These are phyloP conservation scores for Drosophila aff. DNA, from an alignment of 1,140 invertebrate species.

Conservation along the genomic window DNA sequence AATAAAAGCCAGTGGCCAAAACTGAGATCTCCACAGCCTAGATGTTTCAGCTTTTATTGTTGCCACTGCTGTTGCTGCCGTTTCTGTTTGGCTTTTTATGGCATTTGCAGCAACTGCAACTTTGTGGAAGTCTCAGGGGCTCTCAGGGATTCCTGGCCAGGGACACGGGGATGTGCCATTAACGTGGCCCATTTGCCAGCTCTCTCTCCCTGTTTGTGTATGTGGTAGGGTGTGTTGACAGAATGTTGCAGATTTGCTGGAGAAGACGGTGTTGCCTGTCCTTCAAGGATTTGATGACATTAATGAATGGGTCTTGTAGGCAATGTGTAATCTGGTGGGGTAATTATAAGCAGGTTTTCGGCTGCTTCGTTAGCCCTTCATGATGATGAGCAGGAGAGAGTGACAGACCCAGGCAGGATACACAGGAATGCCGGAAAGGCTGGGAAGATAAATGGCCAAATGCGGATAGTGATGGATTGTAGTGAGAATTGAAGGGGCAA, in stretches of 20 bases:
- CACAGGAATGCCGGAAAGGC: neutral
- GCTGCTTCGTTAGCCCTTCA: constrained; percentile 23
- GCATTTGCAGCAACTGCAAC: constrained; percentile 72
- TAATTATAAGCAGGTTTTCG: constrained; percentile 70
- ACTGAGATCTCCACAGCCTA: constrained; percentile 35
- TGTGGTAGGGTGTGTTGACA: constrained; percentile 64
- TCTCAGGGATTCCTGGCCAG: neutral
- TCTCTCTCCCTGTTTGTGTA: neutral
- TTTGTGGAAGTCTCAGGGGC: constrained; percentile 38
- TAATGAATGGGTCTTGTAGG: constrained; percentile 75
- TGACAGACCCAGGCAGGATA: neutral
- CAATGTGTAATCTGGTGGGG: constrained; percentile 70
- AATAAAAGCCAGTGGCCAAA: constrained; percentile 13
- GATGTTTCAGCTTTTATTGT: constrained; percentile 47
- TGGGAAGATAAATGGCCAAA: constrained; percentile 32
- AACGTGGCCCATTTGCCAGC: constrained; percentile 59
- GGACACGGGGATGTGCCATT: constrained; percentile 37
- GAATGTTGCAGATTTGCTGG: constrained; percentile 67
- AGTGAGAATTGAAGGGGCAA: neutral
- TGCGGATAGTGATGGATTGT: constrained; percentile 27
- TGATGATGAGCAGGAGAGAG: constrained; percentile 5
- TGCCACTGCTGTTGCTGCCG: constrained; percentile 32
- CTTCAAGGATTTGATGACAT: constrained; percentile 71
- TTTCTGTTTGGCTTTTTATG: constrained; percentile 64
- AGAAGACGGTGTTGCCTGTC: constrained; percentile 46